A percentile compares a stretch with the other conserved stretches of the same genome.
These are phyloP conservation scores for Perca schrenkii DNA, from an alignment of 2,113 vertebrate species.

Conservation along the genomic window DNA sequence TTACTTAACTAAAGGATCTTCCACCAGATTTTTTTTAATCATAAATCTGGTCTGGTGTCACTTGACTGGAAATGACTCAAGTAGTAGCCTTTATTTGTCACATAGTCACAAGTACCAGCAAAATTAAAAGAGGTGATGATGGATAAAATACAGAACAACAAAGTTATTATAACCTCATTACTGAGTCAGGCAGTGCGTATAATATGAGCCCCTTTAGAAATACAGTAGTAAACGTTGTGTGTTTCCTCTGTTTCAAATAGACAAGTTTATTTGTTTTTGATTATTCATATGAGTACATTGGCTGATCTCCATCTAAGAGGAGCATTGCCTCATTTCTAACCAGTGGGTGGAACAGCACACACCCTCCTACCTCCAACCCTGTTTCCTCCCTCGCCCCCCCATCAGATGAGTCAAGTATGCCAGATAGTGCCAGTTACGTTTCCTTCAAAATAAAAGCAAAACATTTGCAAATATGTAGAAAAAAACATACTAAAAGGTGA, in stretches of 20 bases:
- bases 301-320: not conserved
- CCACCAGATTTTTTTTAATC: not conserved
- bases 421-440: not conserved
- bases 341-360: not conserved
- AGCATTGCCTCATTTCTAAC: constrained; percentile 14
- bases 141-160: not conserved
- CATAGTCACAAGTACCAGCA: too few species aligned
- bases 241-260: not conserved
- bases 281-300: not conserved
- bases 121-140: not conserved
- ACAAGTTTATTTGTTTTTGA: not conserved
- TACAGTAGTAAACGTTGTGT: not conserved
- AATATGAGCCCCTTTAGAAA: not conserved
- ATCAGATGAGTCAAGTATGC: not conserved
- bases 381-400: not conserved
- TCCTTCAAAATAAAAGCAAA: constrained; percentile 42
- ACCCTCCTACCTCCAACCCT: not conserved
- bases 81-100: too few species aligned
- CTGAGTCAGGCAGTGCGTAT: not conserved
- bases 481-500: not conserved
- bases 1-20: too few species aligned
- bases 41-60: not conserved
- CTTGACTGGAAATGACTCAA: not conserved
- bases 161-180: not conserved
- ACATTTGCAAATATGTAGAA: not conserved